A percentile compares a stretch with the other conserved stretches of the same genome.
These are phyloP conservation scores for Chondrilla cf. caribensis DNA, from an alignment of 37 sponge, comb jelly and placozoan species.

Conservation along the genomic window DNA sequence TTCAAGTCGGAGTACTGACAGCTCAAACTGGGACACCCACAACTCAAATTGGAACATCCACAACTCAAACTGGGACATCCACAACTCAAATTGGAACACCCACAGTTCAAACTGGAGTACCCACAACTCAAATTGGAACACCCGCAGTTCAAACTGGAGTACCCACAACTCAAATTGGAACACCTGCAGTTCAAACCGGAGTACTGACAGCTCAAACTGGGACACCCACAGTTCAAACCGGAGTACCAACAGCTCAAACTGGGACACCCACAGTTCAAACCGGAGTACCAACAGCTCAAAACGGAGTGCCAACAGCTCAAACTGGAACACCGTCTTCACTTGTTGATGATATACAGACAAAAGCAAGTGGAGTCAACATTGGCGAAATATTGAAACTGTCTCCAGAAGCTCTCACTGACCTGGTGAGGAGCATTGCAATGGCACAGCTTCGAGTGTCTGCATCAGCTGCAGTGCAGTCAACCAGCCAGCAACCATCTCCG, in stretches of 20 bases:
- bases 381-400: conserved; percentile 13
- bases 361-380: conserved; percentile 10
- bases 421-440: conserved; percentile 4
- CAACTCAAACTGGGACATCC: neutral
- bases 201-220: neutral
- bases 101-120: neutral
- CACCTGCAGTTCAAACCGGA: neutral
- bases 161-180: neutral
- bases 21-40: neutral
- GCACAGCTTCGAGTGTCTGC: neutral
- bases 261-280: neutral
- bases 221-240: neutral
- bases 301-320: neutral
- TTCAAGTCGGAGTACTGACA: neutral
- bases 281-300: neutral
- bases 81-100: neutral
- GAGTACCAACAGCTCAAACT: too few species aligned
- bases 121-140: neutral
- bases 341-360: neutral
- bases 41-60: neutral
- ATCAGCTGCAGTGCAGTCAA: neutral
- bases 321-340: neutral
- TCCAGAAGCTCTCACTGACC: conserved; percentile 12
- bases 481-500: neutral
- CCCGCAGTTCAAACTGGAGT: neutral